Evolutionary conservation across 2,113 vertebrate genomes (phyloP).

Genomic region (Podilymbus podiceps): DNA sequence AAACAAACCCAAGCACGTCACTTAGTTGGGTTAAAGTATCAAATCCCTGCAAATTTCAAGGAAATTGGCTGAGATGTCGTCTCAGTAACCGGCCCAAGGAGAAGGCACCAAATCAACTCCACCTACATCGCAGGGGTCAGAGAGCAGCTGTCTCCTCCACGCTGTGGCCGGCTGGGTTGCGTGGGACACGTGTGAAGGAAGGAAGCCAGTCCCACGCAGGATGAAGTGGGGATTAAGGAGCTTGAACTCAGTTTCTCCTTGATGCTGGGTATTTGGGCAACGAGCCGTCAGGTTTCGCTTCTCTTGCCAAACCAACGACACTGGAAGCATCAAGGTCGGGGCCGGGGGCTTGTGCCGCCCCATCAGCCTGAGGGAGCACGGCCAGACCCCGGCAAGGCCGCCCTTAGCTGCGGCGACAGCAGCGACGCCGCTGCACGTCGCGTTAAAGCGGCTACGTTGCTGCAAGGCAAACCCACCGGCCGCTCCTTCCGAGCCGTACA

Average conservation of each 20-base stretch:
- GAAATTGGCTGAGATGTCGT: not conserved
- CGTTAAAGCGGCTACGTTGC: not conserved
- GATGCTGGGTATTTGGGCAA: not conserved
- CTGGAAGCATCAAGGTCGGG: not conserved
- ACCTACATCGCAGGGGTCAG: not conserved
- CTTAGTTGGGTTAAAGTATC: not conserved
- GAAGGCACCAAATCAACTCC: not conserved
- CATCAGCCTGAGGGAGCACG: too few relatives aligned
- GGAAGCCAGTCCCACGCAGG: not conserved
- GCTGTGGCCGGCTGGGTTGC: accelerated
- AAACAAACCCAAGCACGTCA: not conserved
- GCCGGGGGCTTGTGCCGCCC: not conserved
- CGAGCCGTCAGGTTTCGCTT: not conserved
- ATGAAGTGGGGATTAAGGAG: not conserved
- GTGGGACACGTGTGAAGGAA: not conserved
- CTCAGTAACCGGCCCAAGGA: not conserved
- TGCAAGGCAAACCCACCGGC: not conserved
- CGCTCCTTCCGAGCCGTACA: not conserved
- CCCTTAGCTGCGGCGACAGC: not conserved
- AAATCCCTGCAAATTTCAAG: not conserved
- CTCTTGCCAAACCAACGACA: not conserved
- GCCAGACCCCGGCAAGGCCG: not conserved
- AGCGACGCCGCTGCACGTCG: accelerated
- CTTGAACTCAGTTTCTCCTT: not conserved
- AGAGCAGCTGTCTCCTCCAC: not conserved